Percentiles rank a stretch among this genome's conserved stretches.
Evolutionary conservation across 2,888 invertebrate genomes (phyloP).

Genomic region (Romanomermis culicivorax): DNA sequence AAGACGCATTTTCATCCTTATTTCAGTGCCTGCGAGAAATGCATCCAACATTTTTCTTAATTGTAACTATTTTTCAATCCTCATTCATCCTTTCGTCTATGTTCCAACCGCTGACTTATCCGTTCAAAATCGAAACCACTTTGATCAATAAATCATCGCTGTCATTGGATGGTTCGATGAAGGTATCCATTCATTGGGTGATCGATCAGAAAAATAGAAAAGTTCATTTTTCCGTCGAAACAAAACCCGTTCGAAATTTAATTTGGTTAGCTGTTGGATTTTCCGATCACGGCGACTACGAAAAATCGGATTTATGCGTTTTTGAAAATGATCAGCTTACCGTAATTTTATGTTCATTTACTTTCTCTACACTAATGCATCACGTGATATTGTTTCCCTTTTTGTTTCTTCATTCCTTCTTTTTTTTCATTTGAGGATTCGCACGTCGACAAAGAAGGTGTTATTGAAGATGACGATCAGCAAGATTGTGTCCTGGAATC

Average conservation of each 20-base stretch:
- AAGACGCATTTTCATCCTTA: no score
- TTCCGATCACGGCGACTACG: constrained; percentile 17
- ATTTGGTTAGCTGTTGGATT: constrained; percentile 21
- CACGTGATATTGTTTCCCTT: neutral
- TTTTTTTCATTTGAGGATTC: constrained; percentile 20
- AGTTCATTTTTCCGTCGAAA: neutral
- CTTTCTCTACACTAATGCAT: neutral
- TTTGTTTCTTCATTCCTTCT: constrained; percentile 17
- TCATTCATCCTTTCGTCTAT: no score
- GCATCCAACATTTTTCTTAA: no score
- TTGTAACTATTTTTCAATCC: no score
- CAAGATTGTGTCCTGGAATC: constrained; percentile 25
- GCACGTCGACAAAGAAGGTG: constrained; percentile 23
- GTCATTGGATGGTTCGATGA: neutral
- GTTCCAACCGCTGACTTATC: no score
- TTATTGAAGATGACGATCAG: constrained; percentile 20
- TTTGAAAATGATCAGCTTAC: constrained; percentile 13
- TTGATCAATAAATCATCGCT: no score
- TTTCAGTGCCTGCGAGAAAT: no score
- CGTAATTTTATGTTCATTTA: neutral
- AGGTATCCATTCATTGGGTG: neutral
- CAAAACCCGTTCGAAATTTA: neutral
- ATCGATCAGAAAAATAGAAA: neutral
- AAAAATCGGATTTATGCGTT: constrained; percentile 22
- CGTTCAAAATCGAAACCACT: no score